Percentiles rank a stretch among this genome's conserved stretches.
Evolutionary conservation across 2,888 invertebrate species (phyloP).

Genomic region (Parelbella ahira): DNA sequence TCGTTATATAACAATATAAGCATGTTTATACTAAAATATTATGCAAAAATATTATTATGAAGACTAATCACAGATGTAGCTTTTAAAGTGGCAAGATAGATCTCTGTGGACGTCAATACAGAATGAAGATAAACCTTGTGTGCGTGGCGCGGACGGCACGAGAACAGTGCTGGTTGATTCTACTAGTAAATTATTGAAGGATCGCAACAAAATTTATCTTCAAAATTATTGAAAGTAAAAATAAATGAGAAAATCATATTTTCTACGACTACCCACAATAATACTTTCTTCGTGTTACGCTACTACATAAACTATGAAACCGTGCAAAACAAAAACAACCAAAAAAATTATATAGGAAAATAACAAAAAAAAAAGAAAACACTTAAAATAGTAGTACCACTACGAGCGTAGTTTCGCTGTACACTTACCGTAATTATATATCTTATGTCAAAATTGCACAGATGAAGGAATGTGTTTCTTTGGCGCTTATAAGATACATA

Average conservation of each 20-base stretch:
- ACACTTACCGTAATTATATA: constrained; percentile 44
- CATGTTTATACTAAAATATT: constrained; percentile 36
- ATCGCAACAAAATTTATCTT: constrained; percentile 43
- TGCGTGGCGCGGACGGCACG: constrained; percentile 31
- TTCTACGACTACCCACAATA: constrained; percentile 15
- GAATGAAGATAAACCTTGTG: constrained; percentile 46
- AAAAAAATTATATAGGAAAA: constrained; percentile 37
- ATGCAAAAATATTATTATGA: constrained; percentile 40
- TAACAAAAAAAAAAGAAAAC: constrained; percentile 40
- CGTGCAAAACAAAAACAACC: constrained; percentile 50
- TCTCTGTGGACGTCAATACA: constrained; percentile 29
- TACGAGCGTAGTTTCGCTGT: constrained; percentile 46
- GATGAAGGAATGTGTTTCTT: constrained; percentile 63
- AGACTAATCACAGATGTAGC: constrained; percentile 65
- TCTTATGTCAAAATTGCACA: constrained; percentile 65
- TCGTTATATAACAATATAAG: constrained; percentile 31
- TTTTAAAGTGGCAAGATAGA: constrained; percentile 53
- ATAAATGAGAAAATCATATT: constrained; percentile 3
- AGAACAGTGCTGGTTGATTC: not conserved
- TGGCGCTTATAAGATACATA: constrained; percentile 71
- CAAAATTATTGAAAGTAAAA: constrained; percentile 36
- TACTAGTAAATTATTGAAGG: constrained; percentile 1
- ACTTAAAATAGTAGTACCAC: constrained; percentile 45
- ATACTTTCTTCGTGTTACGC: constrained; percentile 8
- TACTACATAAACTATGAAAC: constrained; percentile 35